Evolutionary conservation across 1,140 invertebrate species (phyloP).

Genomic region (Orius insidiosus): DNA sequence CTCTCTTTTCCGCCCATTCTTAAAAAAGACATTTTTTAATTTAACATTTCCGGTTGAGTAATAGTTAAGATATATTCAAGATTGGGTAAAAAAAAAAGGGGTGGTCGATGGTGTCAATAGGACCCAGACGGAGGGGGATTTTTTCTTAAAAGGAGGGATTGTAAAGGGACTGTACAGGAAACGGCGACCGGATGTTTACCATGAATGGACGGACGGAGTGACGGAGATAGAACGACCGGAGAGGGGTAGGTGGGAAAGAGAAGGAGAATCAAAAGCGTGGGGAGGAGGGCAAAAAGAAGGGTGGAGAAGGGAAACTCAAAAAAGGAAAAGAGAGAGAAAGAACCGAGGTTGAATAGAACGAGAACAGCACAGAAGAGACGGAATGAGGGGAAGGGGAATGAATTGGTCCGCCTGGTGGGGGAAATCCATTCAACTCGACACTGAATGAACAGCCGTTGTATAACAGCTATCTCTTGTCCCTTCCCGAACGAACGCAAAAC

Average conservation of each 20-base stretch:
- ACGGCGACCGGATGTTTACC: not conserved
- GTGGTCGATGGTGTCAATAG: too few relatives aligned
- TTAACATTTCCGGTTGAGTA: too few relatives aligned
- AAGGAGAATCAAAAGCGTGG: not conserved
- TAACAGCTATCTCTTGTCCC: too few relatives aligned
- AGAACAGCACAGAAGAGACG: constrained; percentile 7
- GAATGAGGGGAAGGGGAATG: constrained; percentile 10
- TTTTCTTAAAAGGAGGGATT: not conserved
- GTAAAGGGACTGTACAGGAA: not conserved
- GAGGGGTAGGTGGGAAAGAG: not conserved
- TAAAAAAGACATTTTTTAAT: too few relatives aligned
- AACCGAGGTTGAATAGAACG: not conserved
- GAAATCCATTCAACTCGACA: too few relatives aligned
- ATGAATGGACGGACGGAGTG: constrained; percentile 3
- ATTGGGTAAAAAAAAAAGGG: too few relatives aligned
- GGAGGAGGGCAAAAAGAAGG: too few relatives aligned
- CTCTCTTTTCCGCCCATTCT: too few relatives aligned
- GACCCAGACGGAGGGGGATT: not conserved
- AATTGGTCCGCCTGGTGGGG: not conserved
- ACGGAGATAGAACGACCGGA: constrained; percentile 1
- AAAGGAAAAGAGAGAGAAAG: constrained; percentile 11
- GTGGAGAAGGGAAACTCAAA: not conserved
- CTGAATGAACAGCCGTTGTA: too few relatives aligned
- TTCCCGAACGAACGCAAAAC: too few relatives aligned
- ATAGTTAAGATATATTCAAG: too few relatives aligned